A percentile compares a stretch with the other conserved stretches of the same genome.
These are phyloP conservation scores for Venustaconcha ellipsiformis DNA, from an alignment of 1,140 invertebrate genomes.

Conservation along the genomic window DNA sequence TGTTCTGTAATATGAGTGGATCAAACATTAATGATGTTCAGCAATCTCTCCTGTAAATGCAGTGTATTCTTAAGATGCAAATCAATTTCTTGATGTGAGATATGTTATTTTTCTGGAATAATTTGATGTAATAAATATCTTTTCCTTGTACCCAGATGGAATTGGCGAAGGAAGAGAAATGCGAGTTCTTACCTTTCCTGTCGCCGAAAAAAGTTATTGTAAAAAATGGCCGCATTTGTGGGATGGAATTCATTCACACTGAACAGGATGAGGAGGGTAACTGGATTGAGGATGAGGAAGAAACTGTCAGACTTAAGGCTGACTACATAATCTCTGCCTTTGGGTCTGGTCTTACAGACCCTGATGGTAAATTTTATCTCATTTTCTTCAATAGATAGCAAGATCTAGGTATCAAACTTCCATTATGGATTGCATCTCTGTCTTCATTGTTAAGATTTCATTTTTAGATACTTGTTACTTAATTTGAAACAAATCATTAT, in stretches of 20 bases:
- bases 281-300: slow-evolving; percentile 87
- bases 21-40: no score
- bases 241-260: slow-evolving; percentile 74
- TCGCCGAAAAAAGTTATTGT: slow-evolving; percentile 85
- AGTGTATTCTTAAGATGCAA: no score
- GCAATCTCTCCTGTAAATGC: no score
- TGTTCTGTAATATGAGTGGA: no score
- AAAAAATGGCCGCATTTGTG: slow-evolving; percentile 78
- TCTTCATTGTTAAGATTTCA: no score
- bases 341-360: slow-evolving; percentile 86
- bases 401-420: no score
- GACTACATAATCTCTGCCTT: slow-evolving; percentile 97
- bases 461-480: no score
- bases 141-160: slow-evolving; percentile 78
- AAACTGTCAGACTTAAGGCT: slow-evolving; percentile 84
- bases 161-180: slow-evolving; percentile 94
- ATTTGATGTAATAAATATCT: no score
- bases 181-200: slow-evolving; percentile 96
- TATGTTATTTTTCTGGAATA: no score
- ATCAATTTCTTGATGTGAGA: no score
- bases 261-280: slow-evolving; percentile 76
- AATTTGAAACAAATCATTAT: no score
- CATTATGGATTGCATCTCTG: no score
- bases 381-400: neutral
- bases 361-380: slow-evolving; percentile 74